Base-by-base conservation (phyloP, 2,888 invertebrate species). In the Lepidocyrtoides sp. region DNA sequence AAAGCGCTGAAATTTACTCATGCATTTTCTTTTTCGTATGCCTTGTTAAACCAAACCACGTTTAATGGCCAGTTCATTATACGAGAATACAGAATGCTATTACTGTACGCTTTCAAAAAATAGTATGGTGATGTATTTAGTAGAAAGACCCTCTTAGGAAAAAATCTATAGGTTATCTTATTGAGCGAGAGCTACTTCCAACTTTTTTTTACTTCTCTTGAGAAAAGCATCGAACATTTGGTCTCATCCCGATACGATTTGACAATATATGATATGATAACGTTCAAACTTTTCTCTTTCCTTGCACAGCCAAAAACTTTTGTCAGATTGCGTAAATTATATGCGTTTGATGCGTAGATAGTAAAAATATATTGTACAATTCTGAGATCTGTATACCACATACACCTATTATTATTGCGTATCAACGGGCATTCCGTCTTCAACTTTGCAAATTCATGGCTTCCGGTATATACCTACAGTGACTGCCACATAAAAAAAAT, bases 301-400 rank as follows among this genome's bases (percentile, higher is more conserved):
- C 79, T 57, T 82, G 32, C 82, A n/a, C 44, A 75, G 83, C 83
- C 83, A 89, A 89, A 83, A 89, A 89, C 36, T 60, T 89, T 83
- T 83, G 57, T 63, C 57, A 23, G 60, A 75, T 75, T 89, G 89
- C 89, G 89, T 89, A 89, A 82, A 89, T 84, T 90, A 84, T 89
- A 75, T 83, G 84, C 84, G 83, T 89, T 89, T 75, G 63, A 81
- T 88, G 88, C 88, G 88, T 88, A 36, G 26, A 23, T 44, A n/a
- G n/a, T n/a, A n/a, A n/a, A 81, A 69, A 66, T 83, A 87, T 36
- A 54, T 48, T 17, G 5, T 14, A n/a, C 32, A 1, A 26, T 26
- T 10, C 26, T 26, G 5, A 8, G 7, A 26, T 60, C 20, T 60
- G 10, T 26, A 23, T 60, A 23, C 26, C 1, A 57, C 20, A 57